Conservation (phyloP, 1,140 invertebrate genomes). For the Hetaerina americana region DNA sequence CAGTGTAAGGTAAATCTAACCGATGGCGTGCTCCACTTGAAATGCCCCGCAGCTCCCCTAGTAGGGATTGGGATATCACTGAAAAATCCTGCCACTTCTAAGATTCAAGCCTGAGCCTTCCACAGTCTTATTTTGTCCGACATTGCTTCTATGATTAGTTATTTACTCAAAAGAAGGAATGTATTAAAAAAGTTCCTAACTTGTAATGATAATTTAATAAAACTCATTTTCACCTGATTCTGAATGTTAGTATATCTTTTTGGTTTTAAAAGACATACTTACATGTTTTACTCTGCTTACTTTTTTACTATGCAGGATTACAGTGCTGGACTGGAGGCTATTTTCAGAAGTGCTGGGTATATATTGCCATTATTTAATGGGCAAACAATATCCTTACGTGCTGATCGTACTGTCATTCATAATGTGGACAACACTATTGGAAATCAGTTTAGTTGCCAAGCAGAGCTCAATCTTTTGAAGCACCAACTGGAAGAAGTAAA, state of each 20-base stretch:
- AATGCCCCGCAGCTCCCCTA: no score
- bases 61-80: no score
- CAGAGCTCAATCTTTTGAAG: neutral
- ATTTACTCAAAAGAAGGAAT: neutral
- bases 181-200: no score
- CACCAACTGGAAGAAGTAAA: neutral
- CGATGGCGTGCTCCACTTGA: no score
- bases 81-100: no score
- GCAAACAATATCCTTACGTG: neutral
- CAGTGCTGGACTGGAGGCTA: neutral
- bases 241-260: no score
- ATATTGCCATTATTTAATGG: neutral
- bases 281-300: no score
- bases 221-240: no score
- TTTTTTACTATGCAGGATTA: neutral
- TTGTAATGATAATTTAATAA: no score
- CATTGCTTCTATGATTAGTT: neutral
- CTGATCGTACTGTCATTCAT: neutral
- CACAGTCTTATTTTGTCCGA: neutral
- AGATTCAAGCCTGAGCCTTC: no score
- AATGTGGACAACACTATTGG: neutral
- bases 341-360: neutral
- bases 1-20: no score
- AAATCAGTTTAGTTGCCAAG: neutral
- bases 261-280: no score